Evolutionary conservation across 2,888 invertebrate genomes (phyloP), one percentile per base, ranked within the genome.

Genomic region (Nomada fucata): DNA sequence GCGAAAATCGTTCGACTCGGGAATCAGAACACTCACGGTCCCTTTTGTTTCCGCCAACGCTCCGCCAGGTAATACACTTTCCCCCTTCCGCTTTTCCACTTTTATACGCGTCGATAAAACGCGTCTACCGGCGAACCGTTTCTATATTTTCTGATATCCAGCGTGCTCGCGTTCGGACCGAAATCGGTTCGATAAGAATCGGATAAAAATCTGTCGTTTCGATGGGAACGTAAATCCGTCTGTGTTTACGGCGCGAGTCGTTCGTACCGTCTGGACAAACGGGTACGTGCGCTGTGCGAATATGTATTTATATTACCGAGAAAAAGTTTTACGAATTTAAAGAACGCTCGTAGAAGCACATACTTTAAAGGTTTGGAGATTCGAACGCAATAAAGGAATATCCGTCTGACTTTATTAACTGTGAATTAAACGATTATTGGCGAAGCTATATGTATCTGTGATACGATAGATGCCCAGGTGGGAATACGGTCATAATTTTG

Each of bases 31-130:
- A 23, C 18, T 18, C 29, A 4, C n/a, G 36, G 36, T 65, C 47
- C 5, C 79, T 47, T 77, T 67, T 71, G 79, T 78, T 79, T 78
- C 55, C 26, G 42, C 50, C 71, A 47, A 26, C 9, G 42, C 79
- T 47, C 18, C 29, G n/a, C 47, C 61, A 23, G 68, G 69, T 71
- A 55, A 78, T 78, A 71, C 71, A 67, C 78, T 79, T 77, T 20
- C 26, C 69, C 63, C 50, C 42, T 60, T 36, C 26, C 59, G 52
- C 42, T 53, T 63, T 23, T 23, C n/a, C 29, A 36, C 64, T 79
- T 74, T 74, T 74, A 79, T 75, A 79, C 80, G 15, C 71, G 55
- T 13, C 79, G 70, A 75, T 75, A 71, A 79, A 81, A 74, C 71
- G 69, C 67, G 70, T 70, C 59, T 50, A 26, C 18, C 61, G 29